Evolutionary conservation across 1,140 invertebrate species (phyloP), one percentile per base, ranked within the genome.

Genomic region (Drosophila parvula): DNA sequence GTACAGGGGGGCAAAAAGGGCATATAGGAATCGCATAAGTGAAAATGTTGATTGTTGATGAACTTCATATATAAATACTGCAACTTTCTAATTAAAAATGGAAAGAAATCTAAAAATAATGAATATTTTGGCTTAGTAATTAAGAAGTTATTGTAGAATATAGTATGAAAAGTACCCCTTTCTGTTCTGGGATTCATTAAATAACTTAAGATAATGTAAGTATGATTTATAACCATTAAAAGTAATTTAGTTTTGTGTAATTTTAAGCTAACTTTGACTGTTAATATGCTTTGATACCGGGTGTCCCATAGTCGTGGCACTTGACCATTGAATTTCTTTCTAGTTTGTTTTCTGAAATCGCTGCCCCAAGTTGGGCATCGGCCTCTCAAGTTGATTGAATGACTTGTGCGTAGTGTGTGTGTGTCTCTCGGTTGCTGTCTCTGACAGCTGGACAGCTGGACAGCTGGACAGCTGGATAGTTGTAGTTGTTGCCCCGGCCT

Each of bases 341-440:
- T 53, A 53, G 50, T 53, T 36, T 53, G 32, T 53, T 53, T 55
- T 55, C 51, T 36, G 34, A 64, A 67, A 67, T 64, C 48, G 45
- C 32, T 58, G 44, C 22, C 45, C 58, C 64, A 78, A 82, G 74
- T 88, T 82, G 60, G 84, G 76, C 68, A 71, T 71, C 68, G 68
- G 65, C 68, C 68, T 58, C 53, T 76, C 47, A 86, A 86, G 82
- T 86, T 86, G 82, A 86, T 86, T 86, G 82, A 86, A 88, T 88
- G 84, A 81, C 79, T 79, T 55, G 47, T 48, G 51, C 32, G 41
- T 51, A 43, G 53, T 41, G 58, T 71, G 74, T 75, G 18, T 82
- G 32, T 27, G 18, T n/a, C 18, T 53, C 32, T 14, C 30, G 4
- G 50, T 53, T 34, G 16, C 18, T 67, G 59, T 51, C 40, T 69